Evolutionary conservation across 2,797 vertebrate species (phyloP).

Genomic region (Premnoplex brunnescens): DNA sequence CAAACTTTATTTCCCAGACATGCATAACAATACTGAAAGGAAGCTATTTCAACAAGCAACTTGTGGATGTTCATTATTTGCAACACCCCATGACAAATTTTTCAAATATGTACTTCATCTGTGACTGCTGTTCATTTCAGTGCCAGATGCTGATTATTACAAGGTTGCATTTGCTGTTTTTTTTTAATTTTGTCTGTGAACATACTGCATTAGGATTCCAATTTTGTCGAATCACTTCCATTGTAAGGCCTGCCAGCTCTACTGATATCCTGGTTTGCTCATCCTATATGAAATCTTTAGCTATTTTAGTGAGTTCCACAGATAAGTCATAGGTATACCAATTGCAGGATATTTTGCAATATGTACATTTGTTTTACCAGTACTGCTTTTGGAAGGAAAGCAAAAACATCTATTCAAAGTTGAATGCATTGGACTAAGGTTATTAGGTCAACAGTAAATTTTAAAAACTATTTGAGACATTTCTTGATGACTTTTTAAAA

Average conservation of each 20-base stretch:
- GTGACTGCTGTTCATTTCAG: slow-evolving; percentile 9
- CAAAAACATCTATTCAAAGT: slow-evolving; percentile 63
- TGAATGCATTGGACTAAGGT: slow-evolving; percentile 69
- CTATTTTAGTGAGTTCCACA: background rate
- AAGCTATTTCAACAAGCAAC: slow-evolving; percentile 21
- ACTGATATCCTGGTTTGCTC: background rate
- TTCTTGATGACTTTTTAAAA: slow-evolving; percentile 73
- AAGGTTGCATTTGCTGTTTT: background rate
- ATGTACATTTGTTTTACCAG: background rate
- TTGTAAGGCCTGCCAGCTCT: background rate
- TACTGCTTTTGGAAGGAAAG: slow-evolving; percentile 62
- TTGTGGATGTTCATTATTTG: slow-evolving; percentile 6
- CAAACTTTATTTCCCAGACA: background rate
- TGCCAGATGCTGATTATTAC: slow-evolving; percentile 24
- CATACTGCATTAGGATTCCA: background rate
- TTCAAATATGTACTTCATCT: slow-evolving; percentile 21
- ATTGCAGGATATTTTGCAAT: background rate
- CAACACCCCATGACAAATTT: slow-evolving; percentile 41
- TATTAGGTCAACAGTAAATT: slow-evolving; percentile 77
- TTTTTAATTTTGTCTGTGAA: background rate
- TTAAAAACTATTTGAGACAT: slow-evolving; percentile 66
- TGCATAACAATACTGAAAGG: background rate
- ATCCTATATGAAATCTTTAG: background rate
- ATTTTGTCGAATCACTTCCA: background rate
- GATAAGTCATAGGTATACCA: background rate